phyloP scores from a whole-genome alignment of 1,140 invertebrate genomes.

The Holcopasites calliopsidis region DNA sequence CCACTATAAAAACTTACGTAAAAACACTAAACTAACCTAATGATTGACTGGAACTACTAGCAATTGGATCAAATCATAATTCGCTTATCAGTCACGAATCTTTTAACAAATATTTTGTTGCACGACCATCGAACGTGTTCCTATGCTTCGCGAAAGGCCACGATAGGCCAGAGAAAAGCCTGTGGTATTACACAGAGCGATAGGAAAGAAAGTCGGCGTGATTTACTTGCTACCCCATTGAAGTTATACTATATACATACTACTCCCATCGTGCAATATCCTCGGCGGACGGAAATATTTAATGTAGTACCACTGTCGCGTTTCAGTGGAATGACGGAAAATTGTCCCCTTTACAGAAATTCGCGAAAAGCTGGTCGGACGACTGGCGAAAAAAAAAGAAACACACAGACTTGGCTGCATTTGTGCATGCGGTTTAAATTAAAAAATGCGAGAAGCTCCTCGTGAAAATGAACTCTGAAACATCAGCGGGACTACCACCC shows the following conservation, averaged over 20 bases:
- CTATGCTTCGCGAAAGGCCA: neutral
- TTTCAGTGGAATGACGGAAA: neutral
- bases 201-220: neutral
- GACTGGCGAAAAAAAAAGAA: too few species aligned
- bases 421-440: neutral
- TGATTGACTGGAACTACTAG: too few species aligned
- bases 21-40: too few species aligned
- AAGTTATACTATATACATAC: too few species aligned
- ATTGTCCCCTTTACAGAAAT: neutral
- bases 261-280: neutral
- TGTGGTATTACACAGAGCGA: neutral
- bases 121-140: neutral
- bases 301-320: neutral
- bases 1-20: too few species aligned
- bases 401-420: neutral
- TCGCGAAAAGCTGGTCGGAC: neutral
- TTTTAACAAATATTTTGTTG: too few species aligned
- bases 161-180: neutral
- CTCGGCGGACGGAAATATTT: neutral
- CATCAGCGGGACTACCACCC: neutral
- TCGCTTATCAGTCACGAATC: too few species aligned
- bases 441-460: neutral
- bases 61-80: too few species aligned
- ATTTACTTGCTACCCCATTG: neutral
- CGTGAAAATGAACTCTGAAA: neutral